Base-by-base conservation (phyloP, 2,888 invertebrate species). In the Eucera pruinosa region DNA sequence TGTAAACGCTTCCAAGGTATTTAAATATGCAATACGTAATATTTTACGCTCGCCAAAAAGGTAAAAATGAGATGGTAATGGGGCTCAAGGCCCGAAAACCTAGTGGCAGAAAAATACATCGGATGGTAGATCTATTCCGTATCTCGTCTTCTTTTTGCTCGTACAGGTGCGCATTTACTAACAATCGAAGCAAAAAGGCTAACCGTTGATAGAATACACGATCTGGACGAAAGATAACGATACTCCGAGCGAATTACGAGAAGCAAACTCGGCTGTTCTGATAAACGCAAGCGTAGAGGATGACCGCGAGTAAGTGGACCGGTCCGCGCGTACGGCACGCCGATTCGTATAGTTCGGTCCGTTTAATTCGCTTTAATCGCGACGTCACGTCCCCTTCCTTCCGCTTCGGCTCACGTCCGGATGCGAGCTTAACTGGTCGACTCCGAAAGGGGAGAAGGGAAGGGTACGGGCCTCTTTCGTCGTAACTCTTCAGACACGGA, bases 351-450 rank as follows among this genome's bases (percentile, higher is more conserved):
- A 78, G 82, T 81, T 85, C 80, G 80, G 78, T 78, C 39, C 81
- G 89, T 88, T 90, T 89, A 90, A 91, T 91, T 90, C 87, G 88
- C 89, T 88, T 90, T 88, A 90, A 91, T 90, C 91, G 88, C 90
- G 87, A 91, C 90, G 91, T 91, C 90, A 90, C 86, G 86, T 87
- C 89, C 89, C 89, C 90, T 91, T 91, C 91, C 91, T 91, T 91
- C 91, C 91, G 90, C 86, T 90, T 87, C 83, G 84, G 87, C 87
- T 87, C 89, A 86, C 86, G 88, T 90, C 90, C 91, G 91, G 91
- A 91, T 91, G 90, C 84, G 87, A 89, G 89, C 85, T 91, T 90
- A 89, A 91, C 88, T 89, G 84, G 83, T 70, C 74, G 77, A 69
- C 71, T 68, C 79, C 50, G 82, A 39, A 71, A 57, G 52, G 78